Percentiles rank a stretch among this genome's conserved stretches.
Conservation (phyloP, 2,888 invertebrate genomes). For the Acronicta leporina region DNA sequence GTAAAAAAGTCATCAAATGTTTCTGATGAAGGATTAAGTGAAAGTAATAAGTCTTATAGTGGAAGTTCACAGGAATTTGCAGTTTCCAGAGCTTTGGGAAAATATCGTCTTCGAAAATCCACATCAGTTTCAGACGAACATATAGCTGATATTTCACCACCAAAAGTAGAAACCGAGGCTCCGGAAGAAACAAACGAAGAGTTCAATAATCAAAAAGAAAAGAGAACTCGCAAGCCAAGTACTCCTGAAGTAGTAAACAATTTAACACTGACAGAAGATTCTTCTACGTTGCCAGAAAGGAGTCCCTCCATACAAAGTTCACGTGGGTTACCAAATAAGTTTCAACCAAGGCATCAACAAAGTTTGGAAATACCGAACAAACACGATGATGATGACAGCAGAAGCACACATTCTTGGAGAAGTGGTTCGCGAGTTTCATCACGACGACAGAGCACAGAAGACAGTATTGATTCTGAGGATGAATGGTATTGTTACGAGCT, state of each 20-base stretch:
- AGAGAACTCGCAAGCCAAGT: conserved; percentile 70
- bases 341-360: conserved; percentile 92
- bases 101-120: conserved; percentile 93
- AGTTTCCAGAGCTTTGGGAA: conserved; percentile 94
- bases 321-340: conserved; percentile 89
- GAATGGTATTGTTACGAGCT: conserved; percentile 98
- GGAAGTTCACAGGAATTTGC: conserved; percentile 95
- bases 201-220: conserved; percentile 69
- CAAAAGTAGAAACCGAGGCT: conserved; percentile 71
- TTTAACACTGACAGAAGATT: conserved; percentile 84
- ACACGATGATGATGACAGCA: conserved; percentile 94
- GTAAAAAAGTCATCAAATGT: conserved; percentile 90
- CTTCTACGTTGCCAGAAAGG: conserved; percentile 87
- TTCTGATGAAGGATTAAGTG: conserved; percentile 90
- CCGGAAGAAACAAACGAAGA: conserved; percentile 69
- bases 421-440: conserved; percentile 96
- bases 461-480: conserved; percentile 97
- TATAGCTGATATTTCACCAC: conserved; percentile 84
- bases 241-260: conserved; percentile 80
- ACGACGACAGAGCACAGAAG: conserved; percentile 96
- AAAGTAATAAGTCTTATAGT: conserved; percentile 87
- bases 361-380: conserved; percentile 94
- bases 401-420: conserved; percentile 96
- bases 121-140: conserved; percentile 92
- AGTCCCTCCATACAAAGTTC: conserved; percentile 91